Evolutionary conservation across 2,888 invertebrate species (phyloP).

Genomic region (Carterocephalus palaemon): DNA sequence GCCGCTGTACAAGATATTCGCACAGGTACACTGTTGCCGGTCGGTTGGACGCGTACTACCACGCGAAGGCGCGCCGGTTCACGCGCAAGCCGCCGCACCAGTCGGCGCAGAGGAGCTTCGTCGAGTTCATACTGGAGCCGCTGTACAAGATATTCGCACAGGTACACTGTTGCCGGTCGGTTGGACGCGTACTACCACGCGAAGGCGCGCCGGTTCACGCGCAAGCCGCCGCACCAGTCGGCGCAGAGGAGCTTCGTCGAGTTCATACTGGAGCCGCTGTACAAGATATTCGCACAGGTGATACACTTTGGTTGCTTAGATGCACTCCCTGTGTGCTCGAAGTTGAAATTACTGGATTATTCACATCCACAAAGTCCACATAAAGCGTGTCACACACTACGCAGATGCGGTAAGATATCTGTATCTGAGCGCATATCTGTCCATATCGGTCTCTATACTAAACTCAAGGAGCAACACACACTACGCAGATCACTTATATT

Average conservation of each 20-base stretch:
- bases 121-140: slow-evolving; percentile 98
- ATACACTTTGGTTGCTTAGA: no score
- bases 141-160: slow-evolving; percentile 99
- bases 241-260: slow-evolving; percentile 98
- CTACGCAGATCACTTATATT: no score
- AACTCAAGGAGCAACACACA: no score
- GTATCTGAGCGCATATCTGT: no score
- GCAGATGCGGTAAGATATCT: no score
- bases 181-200: slow-evolving; percentile 98
- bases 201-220: slow-evolving; percentile 95
- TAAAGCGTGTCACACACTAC: no score
- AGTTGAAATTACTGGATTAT: no score
- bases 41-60: slow-evolving; percentile 99
- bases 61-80: slow-evolving; percentile 95
- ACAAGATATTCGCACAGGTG: slow-evolving; percentile 98
- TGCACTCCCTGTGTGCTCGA: no score
- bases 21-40: no score
- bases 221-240: slow-evolving; percentile 94
- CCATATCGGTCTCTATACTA: no score
- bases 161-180: no score
- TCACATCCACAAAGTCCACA: no score
- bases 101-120: slow-evolving; percentile 96
- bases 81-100: slow-evolving; percentile 95
- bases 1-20: slow-evolving; percentile 98
- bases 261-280: slow-evolving; percentile 98